Evolutionary conservation across 2,888 invertebrate species (phyloP), one percentile per base, ranked within the genome.

Genomic region (Phortica okadai): DNA sequence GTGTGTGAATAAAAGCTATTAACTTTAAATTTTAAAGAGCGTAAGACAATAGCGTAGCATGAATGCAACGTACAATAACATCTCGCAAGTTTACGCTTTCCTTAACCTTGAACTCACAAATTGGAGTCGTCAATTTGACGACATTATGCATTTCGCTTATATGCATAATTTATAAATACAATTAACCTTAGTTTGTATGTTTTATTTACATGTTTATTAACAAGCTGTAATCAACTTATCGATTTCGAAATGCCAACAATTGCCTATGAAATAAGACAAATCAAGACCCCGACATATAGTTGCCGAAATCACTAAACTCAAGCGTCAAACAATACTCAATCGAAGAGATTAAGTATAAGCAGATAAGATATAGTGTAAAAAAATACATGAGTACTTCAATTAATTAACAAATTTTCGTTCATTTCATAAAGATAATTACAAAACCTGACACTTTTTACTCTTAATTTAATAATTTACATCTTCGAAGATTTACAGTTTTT

Each of bases 391-490:
- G 33, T 33, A 33, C 33, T 33, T 33, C 33, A 33, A 33, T 33
- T 33, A 33, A 33, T 33, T 5, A 33, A 33, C 33, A 33, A 33
- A 33, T 33, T 33, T 33, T 33, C 33, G 33, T 33, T 33, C 33
- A 33, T 50, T 50, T 50, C 14, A 50, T 11, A 50, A 11, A 11
- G 8, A 50, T 50, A 50, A 11, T 50, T 50, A 14, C n/a, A 69
- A 8, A 50, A 16, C 45, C 50, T 45, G 69, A 69, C 45, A 69
- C 69, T 50, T 69, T 69, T 69, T 69, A 69, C 45, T 6, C 69
- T 50, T 69, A 69, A 69, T 11, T 45, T 69, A 69, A 45, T 50
- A 41, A n/a, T 42, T 41, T 62, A 62, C 16, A 62, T 62, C 25
- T 25, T 62, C 3, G 16, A 5, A 62, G 11, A 62, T 66, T 14